Conservation (phyloP, 2,888 invertebrate species). For the Anorthoa munda region DNA sequence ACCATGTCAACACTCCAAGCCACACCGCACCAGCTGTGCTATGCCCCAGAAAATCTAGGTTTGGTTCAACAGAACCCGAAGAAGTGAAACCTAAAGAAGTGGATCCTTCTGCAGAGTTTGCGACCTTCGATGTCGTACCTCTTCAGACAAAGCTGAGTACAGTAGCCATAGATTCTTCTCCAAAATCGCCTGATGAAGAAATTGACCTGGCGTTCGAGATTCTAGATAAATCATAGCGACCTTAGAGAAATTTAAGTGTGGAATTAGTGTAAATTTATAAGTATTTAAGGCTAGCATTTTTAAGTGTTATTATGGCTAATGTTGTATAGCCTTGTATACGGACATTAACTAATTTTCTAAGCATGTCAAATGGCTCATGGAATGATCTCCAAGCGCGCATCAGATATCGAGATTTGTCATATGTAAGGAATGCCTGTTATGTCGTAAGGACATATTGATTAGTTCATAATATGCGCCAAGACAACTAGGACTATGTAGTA, state of each 20-base stretch:
- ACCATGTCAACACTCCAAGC: slow-evolving; percentile 76
- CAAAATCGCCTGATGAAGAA: slow-evolving; percentile 83
- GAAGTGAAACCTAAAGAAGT: slow-evolving; percentile 20
- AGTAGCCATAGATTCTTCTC: slow-evolving; percentile 22
- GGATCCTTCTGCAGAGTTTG: slow-evolving; percentile 21
- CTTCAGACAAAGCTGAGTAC: slow-evolving; percentile 51
- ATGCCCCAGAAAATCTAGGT: slow-evolving; percentile 38
- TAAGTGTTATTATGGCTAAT: slow-evolving; percentile 24
- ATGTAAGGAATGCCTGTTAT: not conserved
- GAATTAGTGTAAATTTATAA: not conserved
- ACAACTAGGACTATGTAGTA: slow-evolving; percentile 16
- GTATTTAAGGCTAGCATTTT: slow-evolving; percentile 6
- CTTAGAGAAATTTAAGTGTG: not conserved
- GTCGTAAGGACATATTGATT: slow-evolving; percentile 7
- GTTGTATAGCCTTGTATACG: not conserved
- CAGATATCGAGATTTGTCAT: not conserved
- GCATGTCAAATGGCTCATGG: slow-evolving; percentile 8
- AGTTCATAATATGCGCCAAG: not conserved
- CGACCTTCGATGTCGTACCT: slow-evolving; percentile 34
- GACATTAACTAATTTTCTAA: slow-evolving; percentile 8
- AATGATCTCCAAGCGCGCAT: slow-evolving; percentile 5
- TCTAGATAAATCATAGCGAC: slow-evolving; percentile 81
- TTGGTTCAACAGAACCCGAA: slow-evolving; percentile 29
- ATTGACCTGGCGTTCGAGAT: slow-evolving; percentile 87
- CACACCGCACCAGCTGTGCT: slow-evolving; percentile 58